Base-by-base conservation (phyloP, 2,888 invertebrate species). In the Phyto melanocephala region DNA sequence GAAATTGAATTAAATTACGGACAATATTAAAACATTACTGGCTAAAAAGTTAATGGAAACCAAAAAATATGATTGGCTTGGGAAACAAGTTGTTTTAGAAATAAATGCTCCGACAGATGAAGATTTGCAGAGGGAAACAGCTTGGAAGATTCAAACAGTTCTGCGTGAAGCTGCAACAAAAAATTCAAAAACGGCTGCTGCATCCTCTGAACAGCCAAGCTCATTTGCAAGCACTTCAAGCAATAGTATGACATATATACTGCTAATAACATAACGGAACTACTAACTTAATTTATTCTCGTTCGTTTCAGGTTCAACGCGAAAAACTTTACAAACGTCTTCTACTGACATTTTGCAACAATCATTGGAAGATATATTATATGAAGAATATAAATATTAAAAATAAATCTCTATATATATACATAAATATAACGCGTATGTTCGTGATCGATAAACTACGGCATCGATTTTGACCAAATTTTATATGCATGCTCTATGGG, bases 41-140 rank as follows among this genome's bases (percentile, higher is more conserved):
- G 35, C 17, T 13, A 35, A 33, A n/a, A 33, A 35, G 35, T 33
- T 63, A 40, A 63, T 28, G 24, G 63, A 63, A 11, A 63, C 7
- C 4, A 63, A 47, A 24, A 28, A 63, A 20, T 63, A 63, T 63
- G 63, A 63, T 10, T 42, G 42, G 63, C 63, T 63, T 24, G 63
- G 63, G 1, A 24, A 63, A 17, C 63, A 63, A 17, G 42, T 63
- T 63, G 56, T 35, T 4, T 58, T 58, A 35, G 56, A 58, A 58
- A n/a, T 58, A 58, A 58, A 35, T 35, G 33, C 56, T 10, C 5
- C 35, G n/a, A 58, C n/a, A 15, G 56, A 58, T 17, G 35, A 58
- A 10, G 13, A 33, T 10, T 10, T 58, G 17, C 33, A 58, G 35
- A n/a, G n/a, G n/a, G n/a, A n/a, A n/a, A n/a, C n/a, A n/a, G n/a